These are phyloP conservation scores for Eutrigla gurnardus DNA, from an alignment of 2,797 vertebrate genomes.

Conservation along the genomic window DNA sequence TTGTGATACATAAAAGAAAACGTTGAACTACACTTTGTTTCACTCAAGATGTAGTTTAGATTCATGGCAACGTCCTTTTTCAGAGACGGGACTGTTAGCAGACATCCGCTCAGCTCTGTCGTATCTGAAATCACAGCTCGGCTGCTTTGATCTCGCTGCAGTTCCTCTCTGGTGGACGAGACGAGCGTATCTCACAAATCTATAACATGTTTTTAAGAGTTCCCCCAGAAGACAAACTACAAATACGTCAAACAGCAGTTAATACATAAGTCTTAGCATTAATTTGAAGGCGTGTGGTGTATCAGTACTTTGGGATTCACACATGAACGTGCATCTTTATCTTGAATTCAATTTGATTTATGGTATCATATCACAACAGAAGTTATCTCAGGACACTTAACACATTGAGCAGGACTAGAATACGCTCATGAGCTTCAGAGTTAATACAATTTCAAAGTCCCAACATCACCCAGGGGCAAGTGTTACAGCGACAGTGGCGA, in stretches of 20 bases:
- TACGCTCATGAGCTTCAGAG: too few species aligned
- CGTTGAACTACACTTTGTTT: too few species aligned
- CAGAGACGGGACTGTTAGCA: not conserved
- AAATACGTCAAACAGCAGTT: conserved; percentile 21
- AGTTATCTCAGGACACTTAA: too few species aligned
- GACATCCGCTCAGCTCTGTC: conserved; percentile 32
- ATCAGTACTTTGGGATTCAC: not conserved
- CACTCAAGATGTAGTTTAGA: too few species aligned
- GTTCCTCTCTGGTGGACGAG: conserved; percentile 14
- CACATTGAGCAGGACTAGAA: too few species aligned
- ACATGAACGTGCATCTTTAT: not conserved
- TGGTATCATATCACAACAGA: too few species aligned
- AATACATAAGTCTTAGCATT: conserved; percentile 16
- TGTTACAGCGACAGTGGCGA: too few species aligned
- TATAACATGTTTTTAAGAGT: conserved; percentile 33
- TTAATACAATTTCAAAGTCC: too few species aligned
- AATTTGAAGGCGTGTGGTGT: not conserved
- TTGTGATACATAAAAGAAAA: too few species aligned
- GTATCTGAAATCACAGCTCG: conserved; percentile 14
- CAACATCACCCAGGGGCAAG: too few species aligned
- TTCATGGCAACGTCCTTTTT: too few species aligned
- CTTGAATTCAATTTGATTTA: not conserved
- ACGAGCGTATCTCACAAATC: conserved; percentile 28
- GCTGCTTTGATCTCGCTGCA: conserved; percentile 51
- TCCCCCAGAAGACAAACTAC: conserved; percentile 43